Conservation (phyloP, 2,113 vertebrate genomes). For the Forbesichthys papilliferus region DNA sequence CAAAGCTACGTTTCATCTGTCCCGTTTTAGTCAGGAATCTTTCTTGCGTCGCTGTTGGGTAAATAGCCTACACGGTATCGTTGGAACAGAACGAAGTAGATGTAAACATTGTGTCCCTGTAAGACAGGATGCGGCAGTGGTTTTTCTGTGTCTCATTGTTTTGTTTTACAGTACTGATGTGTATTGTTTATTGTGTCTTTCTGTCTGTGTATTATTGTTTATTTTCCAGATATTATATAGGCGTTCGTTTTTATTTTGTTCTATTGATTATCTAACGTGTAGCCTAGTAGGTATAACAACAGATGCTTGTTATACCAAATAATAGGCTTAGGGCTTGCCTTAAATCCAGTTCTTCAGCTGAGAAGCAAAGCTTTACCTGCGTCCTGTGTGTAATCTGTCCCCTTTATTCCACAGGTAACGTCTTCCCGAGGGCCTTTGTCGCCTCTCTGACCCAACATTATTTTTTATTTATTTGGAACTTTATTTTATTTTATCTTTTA, state of each 20-base stretch:
- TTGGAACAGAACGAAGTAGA: constrained; percentile 39
- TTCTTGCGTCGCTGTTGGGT: constrained; percentile 44
- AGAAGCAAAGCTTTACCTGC: neutral
- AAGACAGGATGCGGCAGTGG: neutral
- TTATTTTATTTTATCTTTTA: constrained; percentile 21
- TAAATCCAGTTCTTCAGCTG: neutral
- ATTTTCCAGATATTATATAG: neutral
- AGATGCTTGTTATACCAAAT: neutral
- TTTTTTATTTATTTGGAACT: constrained; percentile 1
- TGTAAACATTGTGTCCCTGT: constrained; percentile 16
- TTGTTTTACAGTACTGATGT: too few species aligned
- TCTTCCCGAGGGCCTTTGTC: constrained; percentile 57
- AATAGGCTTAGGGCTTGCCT: neutral
- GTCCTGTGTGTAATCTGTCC: constrained; percentile 2
- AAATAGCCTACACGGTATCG: neutral
- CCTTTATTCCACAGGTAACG: constrained; percentile 39
- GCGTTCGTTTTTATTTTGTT: too few species aligned
- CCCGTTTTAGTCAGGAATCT: constrained; percentile 2
- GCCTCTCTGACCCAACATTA: constrained; percentile 40
- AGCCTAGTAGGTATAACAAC: too few species aligned
- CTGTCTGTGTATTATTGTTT: neutral
- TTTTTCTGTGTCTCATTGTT: neutral
- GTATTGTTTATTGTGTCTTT: neutral
- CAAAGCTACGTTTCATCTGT: neutral
- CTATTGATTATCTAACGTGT: too few species aligned